These are phyloP conservation scores for Tupiocoris notatus DNA, from an alignment of 2,888 invertebrate genomes.

Conservation along the genomic window DNA sequence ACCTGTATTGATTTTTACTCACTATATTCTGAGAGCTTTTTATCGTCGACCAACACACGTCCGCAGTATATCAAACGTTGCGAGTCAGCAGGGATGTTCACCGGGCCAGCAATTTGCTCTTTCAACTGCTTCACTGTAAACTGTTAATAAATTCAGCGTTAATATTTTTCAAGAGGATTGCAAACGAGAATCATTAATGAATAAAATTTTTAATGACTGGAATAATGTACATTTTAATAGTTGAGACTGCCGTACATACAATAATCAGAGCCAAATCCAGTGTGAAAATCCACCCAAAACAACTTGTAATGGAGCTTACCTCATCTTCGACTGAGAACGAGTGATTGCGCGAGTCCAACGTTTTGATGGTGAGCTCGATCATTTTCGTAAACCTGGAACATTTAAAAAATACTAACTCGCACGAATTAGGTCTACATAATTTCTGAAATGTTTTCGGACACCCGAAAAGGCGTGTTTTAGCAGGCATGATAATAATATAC, in stretches of 20 bases:
- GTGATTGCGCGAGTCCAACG: conserved; percentile 84
- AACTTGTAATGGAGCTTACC: conserved; percentile 61
- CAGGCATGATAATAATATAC: no score
- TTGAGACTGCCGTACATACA: no score
- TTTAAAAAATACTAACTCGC: no score
- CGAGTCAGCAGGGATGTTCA: conserved; percentile 74
- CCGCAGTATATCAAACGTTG: conserved; percentile 94
- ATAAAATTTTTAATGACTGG: no score
- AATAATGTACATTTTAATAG: conserved; percentile 27
- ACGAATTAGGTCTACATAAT: no score
- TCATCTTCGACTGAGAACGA: conserved; percentile 77
- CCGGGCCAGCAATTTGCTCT: conserved; percentile 71
- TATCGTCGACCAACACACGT: conserved; percentile 86
- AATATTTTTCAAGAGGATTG: no score
- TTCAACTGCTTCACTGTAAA: conserved; percentile 80
- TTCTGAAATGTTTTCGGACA: no score
- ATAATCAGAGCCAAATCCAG: no score
- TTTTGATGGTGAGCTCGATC: conserved; percentile 85
- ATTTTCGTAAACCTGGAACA: conserved; percentile 57
- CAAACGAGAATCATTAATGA: no score
- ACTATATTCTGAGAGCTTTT: conserved; percentile 82
- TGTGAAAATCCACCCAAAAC: not conserved
- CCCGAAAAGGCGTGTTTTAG: no score
- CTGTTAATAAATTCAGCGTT: no score
- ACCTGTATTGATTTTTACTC: no score